phyloP scores from a whole-genome alignment of 2,797 vertebrate species.

The Scolopax bukidnonensis region DNA sequence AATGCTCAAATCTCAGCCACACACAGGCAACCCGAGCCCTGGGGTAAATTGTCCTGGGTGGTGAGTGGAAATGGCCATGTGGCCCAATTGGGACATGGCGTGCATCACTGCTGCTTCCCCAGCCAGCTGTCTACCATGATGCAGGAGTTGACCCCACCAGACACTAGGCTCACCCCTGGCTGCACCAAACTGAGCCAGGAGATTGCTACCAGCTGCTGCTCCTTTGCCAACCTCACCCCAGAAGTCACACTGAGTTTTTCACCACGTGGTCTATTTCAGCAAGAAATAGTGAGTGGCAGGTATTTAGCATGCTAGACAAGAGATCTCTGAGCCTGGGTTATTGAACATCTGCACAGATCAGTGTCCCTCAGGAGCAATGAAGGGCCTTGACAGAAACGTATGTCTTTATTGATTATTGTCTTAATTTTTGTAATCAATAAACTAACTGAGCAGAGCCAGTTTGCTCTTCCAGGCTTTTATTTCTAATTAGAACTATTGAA shows the following conservation, averaged over 20 bases:
- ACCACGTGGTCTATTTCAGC: background rate
- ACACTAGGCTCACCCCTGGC: fast-evolving
- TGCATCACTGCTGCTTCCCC: background rate
- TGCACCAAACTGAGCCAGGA: background rate
- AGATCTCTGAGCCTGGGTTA: background rate
- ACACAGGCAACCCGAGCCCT: background rate
- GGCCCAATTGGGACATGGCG: fast-evolving
- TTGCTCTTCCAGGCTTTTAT: background rate
- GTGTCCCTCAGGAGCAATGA: background rate
- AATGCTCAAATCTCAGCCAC: background rate
- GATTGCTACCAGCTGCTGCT: background rate
- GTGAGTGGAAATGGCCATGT: background rate
- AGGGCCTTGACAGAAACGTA: background rate
- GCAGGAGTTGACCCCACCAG: background rate
- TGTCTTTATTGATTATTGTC: background rate
- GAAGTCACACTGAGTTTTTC: background rate
- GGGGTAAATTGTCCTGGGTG: too few relatives aligned
- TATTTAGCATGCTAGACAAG: background rate
- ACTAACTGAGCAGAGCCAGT: background rate
- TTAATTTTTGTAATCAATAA: background rate
- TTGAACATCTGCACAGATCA: background rate
- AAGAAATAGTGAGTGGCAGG: background rate
- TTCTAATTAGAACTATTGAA: conserved; percentile 5
- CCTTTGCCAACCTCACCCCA: background rate
- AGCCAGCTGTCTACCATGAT: background rate